Evolutionary conservation across 2,113 vertebrate genomes (phyloP).

Genomic region (Proterorhinus semilunaris): DNA sequence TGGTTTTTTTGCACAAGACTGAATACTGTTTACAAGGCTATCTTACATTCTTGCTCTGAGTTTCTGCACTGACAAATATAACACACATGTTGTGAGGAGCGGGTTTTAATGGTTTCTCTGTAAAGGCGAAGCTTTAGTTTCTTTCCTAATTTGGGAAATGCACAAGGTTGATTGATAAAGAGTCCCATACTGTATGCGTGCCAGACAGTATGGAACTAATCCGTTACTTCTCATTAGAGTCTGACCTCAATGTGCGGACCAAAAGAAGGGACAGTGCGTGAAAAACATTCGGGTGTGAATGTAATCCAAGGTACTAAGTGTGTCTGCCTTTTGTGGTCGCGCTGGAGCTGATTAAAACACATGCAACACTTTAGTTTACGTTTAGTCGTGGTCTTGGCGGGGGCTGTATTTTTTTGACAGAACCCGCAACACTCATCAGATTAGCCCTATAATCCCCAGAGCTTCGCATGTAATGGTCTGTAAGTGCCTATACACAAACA

Average conservation of each 20-base stretch:
- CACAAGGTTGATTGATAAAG: conserved; percentile 43
- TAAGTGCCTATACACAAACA: conserved; percentile 9
- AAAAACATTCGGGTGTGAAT: conserved; percentile 64
- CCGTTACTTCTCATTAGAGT: conserved; percentile 79
- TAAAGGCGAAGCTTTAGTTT: conserved; percentile 33
- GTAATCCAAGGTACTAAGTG: conserved; percentile 19
- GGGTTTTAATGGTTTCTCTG: conserved; percentile 24
- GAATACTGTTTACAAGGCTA: neutral
- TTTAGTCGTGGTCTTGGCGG: neutral
- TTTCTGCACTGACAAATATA: conserved; percentile 8
- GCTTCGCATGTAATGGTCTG: neutral
- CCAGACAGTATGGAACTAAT: conserved; percentile 79
- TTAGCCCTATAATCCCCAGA: neutral
- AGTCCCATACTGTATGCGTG: conserved; percentile 56
- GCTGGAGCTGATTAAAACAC: conserved; percentile 30
- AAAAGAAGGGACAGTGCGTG: conserved; percentile 47
- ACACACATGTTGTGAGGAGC: conserved; percentile 36
- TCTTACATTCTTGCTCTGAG: neutral
- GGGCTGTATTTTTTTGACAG: neutral
- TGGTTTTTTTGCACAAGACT: neutral
- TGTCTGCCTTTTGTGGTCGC: conserved; percentile 9
- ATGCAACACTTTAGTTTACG: neutral
- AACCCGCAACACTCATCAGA: neutral
- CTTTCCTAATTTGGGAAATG: conserved; percentile 44
- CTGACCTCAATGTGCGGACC: conserved; percentile 53